Evolutionary conservation across 2,113 vertebrate species (phyloP).

Genomic region (Psittacus erithacus): DNA sequence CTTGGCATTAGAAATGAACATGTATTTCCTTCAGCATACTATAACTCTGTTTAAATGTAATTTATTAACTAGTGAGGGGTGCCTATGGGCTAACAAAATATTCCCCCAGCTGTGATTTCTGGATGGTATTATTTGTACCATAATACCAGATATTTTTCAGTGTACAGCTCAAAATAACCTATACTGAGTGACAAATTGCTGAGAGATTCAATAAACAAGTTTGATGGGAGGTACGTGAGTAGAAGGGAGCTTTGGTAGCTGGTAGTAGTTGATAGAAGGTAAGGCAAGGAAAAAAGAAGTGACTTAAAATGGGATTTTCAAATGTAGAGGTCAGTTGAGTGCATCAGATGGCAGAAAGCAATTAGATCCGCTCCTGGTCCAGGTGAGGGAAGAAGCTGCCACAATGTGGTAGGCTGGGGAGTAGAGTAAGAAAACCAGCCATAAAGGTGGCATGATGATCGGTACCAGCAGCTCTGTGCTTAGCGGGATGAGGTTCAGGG

Average conservation of each 20-base stretch:
- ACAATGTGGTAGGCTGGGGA: not conserved
- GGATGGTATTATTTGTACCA: not conserved
- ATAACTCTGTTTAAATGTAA: not conserved
- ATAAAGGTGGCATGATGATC: accelerated
- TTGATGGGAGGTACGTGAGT: not conserved
- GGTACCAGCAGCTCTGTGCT: not conserved
- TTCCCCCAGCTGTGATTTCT: not conserved
- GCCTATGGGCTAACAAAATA: not conserved
- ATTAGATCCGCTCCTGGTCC: not conserved
- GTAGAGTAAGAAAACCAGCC: not conserved
- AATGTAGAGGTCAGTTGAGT: not conserved
- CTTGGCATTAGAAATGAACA: not conserved
- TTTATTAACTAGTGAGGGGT: not conserved
- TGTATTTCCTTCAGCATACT: not conserved
- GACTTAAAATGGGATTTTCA: not conserved
- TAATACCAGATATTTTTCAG: not conserved
- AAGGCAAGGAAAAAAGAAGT: not conserved
- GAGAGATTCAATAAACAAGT: not conserved
- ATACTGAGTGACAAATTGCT: not conserved
- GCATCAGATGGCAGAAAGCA: not conserved
- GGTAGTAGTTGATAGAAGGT: not conserved
- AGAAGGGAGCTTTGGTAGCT: not conserved
- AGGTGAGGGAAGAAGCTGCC: not conserved
- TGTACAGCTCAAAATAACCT: not conserved
- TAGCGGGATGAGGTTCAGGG: accelerated